phyloP scores from a whole-genome alignment of 2,797 vertebrate genomes.

The Gallinago nigripennis region DNA sequence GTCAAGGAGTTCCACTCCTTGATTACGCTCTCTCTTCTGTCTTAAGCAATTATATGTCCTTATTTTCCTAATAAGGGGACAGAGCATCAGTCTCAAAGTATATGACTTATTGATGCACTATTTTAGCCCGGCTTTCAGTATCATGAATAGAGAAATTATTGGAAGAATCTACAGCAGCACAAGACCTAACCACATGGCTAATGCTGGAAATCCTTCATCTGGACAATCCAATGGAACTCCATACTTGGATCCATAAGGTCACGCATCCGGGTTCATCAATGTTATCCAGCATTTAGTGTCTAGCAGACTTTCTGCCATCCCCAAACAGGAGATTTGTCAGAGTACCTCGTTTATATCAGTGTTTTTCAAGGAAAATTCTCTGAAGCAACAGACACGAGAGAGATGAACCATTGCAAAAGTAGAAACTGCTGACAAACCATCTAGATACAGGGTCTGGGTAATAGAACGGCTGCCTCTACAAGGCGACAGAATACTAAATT shows the following conservation, averaged over 20 bases:
- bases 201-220: not conserved
- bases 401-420: not conserved
- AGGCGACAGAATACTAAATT: not conserved
- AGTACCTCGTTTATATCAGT: not conserved
- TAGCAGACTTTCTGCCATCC: not conserved
- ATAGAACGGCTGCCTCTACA: not conserved
- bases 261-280: not conserved
- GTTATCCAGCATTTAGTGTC: not conserved
- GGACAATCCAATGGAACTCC: not conserved
- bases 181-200: not conserved
- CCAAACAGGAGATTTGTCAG: not conserved
- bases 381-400: not conserved
- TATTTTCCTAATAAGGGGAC: not conserved
- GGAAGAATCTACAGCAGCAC: not conserved
- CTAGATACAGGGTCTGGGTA: not conserved
- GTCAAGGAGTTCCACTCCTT: not conserved
- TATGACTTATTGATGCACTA: not conserved
- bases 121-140: not conserved
- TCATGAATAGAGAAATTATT: not conserved
- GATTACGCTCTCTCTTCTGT: not conserved
- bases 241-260: not conserved
- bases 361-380: constrained; percentile 19
- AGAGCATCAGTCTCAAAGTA: not conserved
- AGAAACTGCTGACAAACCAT: constrained; percentile 12
- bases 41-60: not conserved